Evolutionary conservation across 2,113 vertebrate genomes (phyloP).

Genomic region (Acrocephalus arundinaceus): DNA sequence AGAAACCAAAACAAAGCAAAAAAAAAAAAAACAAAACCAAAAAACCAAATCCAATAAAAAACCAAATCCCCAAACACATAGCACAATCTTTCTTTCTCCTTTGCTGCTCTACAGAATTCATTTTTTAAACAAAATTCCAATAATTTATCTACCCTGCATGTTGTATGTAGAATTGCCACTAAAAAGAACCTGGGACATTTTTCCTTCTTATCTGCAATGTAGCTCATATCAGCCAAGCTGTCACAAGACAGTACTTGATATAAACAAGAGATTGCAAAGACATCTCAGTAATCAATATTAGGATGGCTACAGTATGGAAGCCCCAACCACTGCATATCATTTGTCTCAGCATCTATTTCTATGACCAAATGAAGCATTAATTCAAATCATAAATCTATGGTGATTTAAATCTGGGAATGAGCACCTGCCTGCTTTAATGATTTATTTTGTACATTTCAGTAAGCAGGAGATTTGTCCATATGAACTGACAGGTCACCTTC

Average conservation of each 20-base stretch:
- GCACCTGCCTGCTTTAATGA: constrained; percentile 99
- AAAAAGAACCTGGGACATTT: constrained; percentile 84
- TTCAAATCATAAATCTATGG: constrained; percentile 99
- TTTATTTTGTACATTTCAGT: constrained; percentile 99
- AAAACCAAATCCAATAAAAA: background rate
- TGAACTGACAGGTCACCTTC: constrained; percentile 99
- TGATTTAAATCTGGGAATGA: constrained; percentile 99
- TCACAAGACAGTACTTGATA: constrained; percentile 99
- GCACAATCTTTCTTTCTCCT: constrained; percentile 12
- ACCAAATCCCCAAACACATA: background rate
- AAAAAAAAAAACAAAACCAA: background rate
- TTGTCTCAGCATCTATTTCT: constrained; percentile 98
- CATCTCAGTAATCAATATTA: constrained; percentile 99
- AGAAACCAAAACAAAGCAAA: background rate
- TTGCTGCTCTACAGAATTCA: constrained; percentile 42
- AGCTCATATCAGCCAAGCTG: constrained; percentile 96
- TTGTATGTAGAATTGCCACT: constrained; percentile 76
- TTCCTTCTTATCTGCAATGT: constrained; percentile 91
- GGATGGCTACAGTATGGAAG: constrained; percentile 96
- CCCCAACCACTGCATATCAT: constrained; percentile 91
- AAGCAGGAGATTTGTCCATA: constrained; percentile 99
- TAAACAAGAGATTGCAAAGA: constrained; percentile 99
- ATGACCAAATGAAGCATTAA: constrained; percentile 99
- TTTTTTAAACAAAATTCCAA: constrained; percentile 63
- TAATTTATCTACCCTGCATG: constrained; percentile 71